Percentiles rank a stretch among this genome's conserved stretches.
Conservation (phyloP, 2,888 invertebrate genomes). For the Stenolophus ochropezus region DNA sequence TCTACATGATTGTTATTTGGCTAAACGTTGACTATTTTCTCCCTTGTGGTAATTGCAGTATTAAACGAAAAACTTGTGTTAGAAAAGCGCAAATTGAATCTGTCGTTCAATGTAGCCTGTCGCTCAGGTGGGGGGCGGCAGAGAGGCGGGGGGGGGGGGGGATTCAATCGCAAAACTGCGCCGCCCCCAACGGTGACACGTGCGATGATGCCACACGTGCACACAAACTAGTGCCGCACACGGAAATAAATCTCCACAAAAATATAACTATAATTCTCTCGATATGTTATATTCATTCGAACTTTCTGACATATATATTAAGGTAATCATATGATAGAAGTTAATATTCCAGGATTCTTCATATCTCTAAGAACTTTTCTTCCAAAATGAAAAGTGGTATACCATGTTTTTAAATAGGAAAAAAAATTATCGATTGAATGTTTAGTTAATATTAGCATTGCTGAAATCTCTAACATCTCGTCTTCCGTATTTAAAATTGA, state of each 20-base stretch:
- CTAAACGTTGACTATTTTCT: neutral
- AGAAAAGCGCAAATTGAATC: slow-evolving; percentile 53
- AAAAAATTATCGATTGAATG: too few relatives aligned
- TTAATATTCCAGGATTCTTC: too few relatives aligned
- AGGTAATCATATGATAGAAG: too few relatives aligned
- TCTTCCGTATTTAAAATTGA: too few relatives aligned
- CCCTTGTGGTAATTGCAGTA: slow-evolving; percentile 13
- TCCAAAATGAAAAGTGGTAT: too few relatives aligned
- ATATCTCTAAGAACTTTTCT: too few relatives aligned
- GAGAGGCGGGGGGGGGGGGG: neutral
- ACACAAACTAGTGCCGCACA: neutral
- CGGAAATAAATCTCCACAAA: neutral
- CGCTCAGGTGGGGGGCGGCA: slow-evolving; percentile 15
- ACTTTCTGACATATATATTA: too few relatives aligned
- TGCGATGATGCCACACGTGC: slow-evolving; percentile 4
- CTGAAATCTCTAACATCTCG: too few relatives aligned
- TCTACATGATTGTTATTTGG: neutral
- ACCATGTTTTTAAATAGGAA: too few relatives aligned
- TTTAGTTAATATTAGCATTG: too few relatives aligned
- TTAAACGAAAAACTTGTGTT: slow-evolving; percentile 51
- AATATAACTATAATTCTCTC: neutral
- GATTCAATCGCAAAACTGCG: slow-evolving; percentile 52
- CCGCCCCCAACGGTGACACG: slow-evolving; percentile 8
- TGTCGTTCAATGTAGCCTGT: slow-evolving; percentile 29
- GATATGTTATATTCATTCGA: too few relatives aligned